Percentiles rank a stretch among this genome's conserved stretches.
These are phyloP conservation scores for Oreochromis niloticus DNA, from an alignment of 2,113 vertebrate species.

Conservation along the genomic window DNA sequence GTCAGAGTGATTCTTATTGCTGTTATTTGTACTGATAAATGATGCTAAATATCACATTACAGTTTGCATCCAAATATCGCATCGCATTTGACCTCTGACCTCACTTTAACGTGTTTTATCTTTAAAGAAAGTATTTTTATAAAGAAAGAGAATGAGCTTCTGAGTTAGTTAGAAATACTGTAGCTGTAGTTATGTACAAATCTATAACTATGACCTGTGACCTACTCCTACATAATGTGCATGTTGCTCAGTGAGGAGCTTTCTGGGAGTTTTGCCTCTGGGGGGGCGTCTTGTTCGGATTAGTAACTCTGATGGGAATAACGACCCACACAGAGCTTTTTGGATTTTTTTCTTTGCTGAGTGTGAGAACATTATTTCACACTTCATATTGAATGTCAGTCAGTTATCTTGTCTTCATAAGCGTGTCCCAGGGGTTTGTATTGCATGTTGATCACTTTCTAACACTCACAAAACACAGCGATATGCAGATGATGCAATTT, in stretches of 20 bases:
- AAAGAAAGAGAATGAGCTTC: neutral
- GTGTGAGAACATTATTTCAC: neutral
- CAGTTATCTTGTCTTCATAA: neutral
- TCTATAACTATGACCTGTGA: neutral
- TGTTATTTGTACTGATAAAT: neutral
- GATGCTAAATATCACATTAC: neutral
- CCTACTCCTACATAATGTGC: neutral
- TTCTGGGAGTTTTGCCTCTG: neutral
- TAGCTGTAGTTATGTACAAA: neutral
- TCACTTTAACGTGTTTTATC: neutral
- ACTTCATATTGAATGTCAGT: neutral
- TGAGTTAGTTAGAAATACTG: neutral
- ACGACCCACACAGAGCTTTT: neutral
- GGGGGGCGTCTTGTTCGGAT: accelerated
- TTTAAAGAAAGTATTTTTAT: neutral
- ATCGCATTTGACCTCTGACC: neutral
- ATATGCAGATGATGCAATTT: neutral
- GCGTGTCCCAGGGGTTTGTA: accelerated
- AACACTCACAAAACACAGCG: neutral
- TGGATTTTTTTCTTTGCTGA: neutral
- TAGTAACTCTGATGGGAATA: neutral
- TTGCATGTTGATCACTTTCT: neutral
- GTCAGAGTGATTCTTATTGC: neutral
- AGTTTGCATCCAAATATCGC: no score
- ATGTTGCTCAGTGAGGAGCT: neutral